A percentile compares a stretch with the other conserved stretches of the same genome.
Evolutionary conservation across 2,113 vertebrate genomes (phyloP).

Genomic region (Rostratula benghalensis): DNA sequence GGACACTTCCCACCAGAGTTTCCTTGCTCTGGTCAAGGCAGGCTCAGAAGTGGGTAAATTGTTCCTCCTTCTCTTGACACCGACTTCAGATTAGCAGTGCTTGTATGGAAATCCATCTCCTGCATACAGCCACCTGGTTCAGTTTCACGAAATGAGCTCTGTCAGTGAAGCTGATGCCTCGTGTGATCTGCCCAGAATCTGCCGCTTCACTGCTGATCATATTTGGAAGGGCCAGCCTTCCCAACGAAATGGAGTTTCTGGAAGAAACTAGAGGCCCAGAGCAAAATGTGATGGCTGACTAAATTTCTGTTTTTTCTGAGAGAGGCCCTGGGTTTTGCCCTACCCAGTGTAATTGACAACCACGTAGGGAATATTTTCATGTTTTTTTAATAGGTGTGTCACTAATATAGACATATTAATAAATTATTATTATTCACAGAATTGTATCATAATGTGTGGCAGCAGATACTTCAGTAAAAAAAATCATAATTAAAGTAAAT

Average conservation of each 20-base stretch:
- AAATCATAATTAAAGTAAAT: background rate
- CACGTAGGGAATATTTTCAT: background rate
- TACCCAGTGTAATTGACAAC: background rate
- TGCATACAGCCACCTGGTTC: background rate
- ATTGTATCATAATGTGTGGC: background rate
- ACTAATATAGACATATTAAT: background rate
- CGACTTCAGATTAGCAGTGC: background rate
- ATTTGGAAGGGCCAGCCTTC: background rate
- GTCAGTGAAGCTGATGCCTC: background rate
- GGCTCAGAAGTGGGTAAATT: background rate
- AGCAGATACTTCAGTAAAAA: background rate
- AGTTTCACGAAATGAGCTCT: background rate
- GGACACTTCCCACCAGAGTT: background rate
- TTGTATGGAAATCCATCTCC: background rate
- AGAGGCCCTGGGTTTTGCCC: background rate
- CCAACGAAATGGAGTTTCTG: background rate
- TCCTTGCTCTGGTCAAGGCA: background rate
- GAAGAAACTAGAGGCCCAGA: background rate
- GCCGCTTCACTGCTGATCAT: background rate
- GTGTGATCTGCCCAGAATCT: background rate
- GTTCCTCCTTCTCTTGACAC: background rate
- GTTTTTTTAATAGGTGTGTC: background rate
- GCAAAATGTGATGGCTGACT: accelerated
- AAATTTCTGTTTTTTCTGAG: background rate
- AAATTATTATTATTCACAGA: background rate